phyloP scores from a whole-genome alignment of 2,888 invertebrate genomes.

The Nemurella pictetii region DNA sequence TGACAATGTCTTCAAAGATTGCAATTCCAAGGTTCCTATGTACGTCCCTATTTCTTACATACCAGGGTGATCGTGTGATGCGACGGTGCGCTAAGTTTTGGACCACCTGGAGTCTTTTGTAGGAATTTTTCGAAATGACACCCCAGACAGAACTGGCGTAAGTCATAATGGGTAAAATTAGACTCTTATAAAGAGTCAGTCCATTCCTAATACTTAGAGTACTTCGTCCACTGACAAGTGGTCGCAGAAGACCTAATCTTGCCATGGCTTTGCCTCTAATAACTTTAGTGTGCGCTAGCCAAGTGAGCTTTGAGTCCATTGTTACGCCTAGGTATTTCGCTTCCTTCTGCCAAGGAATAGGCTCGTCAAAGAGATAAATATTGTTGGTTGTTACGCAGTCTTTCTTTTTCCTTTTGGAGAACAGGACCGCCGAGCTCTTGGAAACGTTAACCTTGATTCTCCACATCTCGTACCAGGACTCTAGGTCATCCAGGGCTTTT shows the following conservation, averaged over 20 bases:
- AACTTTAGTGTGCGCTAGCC: background rate
- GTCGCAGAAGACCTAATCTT: no score
- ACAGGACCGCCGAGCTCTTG: background rate
- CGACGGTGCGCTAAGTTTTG: background rate
- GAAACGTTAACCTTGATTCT: slow-evolving; percentile 7
- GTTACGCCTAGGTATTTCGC: slow-evolving; percentile 19
- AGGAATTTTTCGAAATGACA: background rate
- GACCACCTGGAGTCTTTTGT: background rate
- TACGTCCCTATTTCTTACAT: background rate
- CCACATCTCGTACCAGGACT: slow-evolving; percentile 11
- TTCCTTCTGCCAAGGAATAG: background rate
- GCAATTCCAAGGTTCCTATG: background rate
- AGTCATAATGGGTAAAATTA: slow-evolving; percentile 22
- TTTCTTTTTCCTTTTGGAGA: background rate
- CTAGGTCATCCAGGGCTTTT: slow-evolving; percentile 1
- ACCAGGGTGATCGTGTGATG: background rate
- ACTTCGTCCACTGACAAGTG: slow-evolving; percentile 6
- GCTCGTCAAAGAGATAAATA: background rate
- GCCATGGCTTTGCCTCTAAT: no score
- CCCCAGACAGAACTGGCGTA: slow-evolving; percentile 8
- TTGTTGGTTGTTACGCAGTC: background rate
- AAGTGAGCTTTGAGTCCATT: slow-evolving; percentile 1
- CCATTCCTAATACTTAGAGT: background rate
- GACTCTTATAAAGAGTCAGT: background rate
- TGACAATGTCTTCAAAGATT: background rate